Conservation (phyloP, 2,113 vertebrate genomes). For the Felis chaus region DNA sequence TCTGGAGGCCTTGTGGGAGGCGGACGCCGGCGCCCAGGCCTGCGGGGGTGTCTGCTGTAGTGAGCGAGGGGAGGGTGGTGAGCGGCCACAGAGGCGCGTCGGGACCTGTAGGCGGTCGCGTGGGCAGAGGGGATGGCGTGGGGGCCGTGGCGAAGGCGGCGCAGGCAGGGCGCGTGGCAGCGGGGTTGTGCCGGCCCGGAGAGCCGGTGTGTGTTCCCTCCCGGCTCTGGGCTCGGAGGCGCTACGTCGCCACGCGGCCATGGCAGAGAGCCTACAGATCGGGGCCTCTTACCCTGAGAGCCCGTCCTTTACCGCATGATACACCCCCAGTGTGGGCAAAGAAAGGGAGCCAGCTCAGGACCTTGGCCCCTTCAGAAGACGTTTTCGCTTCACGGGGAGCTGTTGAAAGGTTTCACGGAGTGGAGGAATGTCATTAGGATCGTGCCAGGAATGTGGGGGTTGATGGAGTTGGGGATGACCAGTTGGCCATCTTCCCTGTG, state of each 20-base stretch:
- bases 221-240: not conserved
- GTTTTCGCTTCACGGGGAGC: not conserved
- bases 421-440: not conserved
- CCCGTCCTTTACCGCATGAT: rapidly evolving
- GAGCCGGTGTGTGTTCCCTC: not conserved
- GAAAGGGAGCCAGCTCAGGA: not conserved
- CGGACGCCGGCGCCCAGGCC: not conserved
- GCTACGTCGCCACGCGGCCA: not conserved
- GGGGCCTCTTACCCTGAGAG: not conserved
- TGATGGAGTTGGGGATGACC: not conserved
- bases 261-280: not conserved
- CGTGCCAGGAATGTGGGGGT: not conserved
- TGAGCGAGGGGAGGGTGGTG: not conserved
- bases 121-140: not conserved
- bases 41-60: not conserved
- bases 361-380: not conserved
- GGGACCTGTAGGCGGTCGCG: not conserved
- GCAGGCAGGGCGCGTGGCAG: too few relatives aligned
- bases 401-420: not conserved
- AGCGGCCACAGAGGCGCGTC: not conserved
- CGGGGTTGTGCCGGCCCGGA: not conserved
- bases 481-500: not conserved
- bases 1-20: not conserved
- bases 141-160: not conserved
- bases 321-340: not conserved